Base-by-base conservation (phyloP, 2,888 invertebrate genomes). In the Priocnemis perturbator region DNA sequence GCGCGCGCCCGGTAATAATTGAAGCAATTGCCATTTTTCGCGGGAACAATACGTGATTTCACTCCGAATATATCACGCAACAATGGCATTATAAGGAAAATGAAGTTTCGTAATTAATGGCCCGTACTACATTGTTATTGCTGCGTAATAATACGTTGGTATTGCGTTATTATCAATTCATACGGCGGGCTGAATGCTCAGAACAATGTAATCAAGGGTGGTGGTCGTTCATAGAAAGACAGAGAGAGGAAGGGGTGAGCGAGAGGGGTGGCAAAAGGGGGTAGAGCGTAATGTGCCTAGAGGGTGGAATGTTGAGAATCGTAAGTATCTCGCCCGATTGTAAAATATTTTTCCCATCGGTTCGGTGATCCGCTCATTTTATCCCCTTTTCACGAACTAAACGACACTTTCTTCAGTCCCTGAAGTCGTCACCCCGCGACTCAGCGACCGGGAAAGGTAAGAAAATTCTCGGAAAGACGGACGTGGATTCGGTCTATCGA, bases 131-230 rank as follows among this genome's bases (percentile, higher is more conserved):
- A 65, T 70, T 61, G 67, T 68, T 67, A 59, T 58, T 55, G 67
- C 59, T 64, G 60, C 17, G 59, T 23, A 48, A 56, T 71, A 67
- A 67, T 71, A 48, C 53, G 60, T 61, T 61, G 50, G 61, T 71
- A 69, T 69, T 69, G 58, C 56, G 58, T 73, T 65, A 75, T 78
- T 75, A 77, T 58, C 72, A 60, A 74, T 77, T 74, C 67, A 74
- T 55, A 30, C 21, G 58, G 50, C 19, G 45, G 48, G 45, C 9
- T 60, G 60, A 60, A 60, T 56, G 47, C 50, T 17, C 58, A 23
- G 63, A 64, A 69, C 71, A 78, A 73, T 71, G 57, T 50, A 19
- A 30, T n/a, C 59, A 59, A 30, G 47, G 59, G 65, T 47, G 47
- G 21, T 14, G n/a, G 14, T 47, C 48, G 60, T 50, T 20, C 60